Conservation (phyloP, 2,888 invertebrate species). For the Trachelus stipa region DNA sequence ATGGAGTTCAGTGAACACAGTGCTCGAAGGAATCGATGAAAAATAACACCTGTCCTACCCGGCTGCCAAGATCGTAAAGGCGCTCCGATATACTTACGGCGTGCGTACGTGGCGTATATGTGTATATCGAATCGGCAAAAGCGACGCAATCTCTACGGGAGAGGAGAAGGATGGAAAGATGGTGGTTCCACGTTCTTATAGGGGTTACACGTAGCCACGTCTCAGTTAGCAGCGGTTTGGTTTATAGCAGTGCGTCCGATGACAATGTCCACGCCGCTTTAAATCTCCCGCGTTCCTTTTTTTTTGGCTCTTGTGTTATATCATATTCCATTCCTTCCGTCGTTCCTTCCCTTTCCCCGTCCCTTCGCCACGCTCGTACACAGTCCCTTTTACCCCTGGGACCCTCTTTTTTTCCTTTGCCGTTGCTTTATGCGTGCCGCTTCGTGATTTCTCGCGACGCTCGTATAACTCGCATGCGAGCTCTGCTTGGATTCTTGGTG, state of each 20-base stretch:
- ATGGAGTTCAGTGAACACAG: background rate
- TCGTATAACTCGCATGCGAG: background rate
- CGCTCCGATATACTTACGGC: slow-evolving; percentile 25
- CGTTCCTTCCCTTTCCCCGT: slow-evolving; percentile 33
- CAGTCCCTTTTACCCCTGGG: background rate
- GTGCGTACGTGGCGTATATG: background rate
- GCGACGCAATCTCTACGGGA: slow-evolving; percentile 32
- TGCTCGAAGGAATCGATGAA: slow-evolving; percentile 41
- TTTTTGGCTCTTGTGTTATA: slow-evolving; percentile 43
- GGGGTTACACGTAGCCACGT: slow-evolving; percentile 37
- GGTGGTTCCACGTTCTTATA: slow-evolving; percentile 12
- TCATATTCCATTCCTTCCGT: slow-evolving; percentile 56
- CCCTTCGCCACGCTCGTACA: background rate
- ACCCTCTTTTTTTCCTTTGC: slow-evolving; percentile 14
- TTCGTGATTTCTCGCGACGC: slow-evolving; percentile 8
- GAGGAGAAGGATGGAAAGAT: slow-evolving; percentile 17
- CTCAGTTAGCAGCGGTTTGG: slow-evolving; percentile 50
- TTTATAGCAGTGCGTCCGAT: slow-evolving; percentile 56
- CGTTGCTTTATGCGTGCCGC: slow-evolving; percentile 49
- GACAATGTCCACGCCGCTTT: slow-evolving; percentile 59
- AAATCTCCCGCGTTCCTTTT: slow-evolving; percentile 46
- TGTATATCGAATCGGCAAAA: slow-evolving; percentile 27
- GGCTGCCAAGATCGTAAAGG: slow-evolving; percentile 43
- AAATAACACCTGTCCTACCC: slow-evolving; percentile 47
- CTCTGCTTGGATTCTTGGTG: background rate